A percentile compares a stretch with the other conserved stretches of the same genome.
Conservation (phyloP, 2,797 vertebrate genomes). For the Myiotriccus ornatus region DNA sequence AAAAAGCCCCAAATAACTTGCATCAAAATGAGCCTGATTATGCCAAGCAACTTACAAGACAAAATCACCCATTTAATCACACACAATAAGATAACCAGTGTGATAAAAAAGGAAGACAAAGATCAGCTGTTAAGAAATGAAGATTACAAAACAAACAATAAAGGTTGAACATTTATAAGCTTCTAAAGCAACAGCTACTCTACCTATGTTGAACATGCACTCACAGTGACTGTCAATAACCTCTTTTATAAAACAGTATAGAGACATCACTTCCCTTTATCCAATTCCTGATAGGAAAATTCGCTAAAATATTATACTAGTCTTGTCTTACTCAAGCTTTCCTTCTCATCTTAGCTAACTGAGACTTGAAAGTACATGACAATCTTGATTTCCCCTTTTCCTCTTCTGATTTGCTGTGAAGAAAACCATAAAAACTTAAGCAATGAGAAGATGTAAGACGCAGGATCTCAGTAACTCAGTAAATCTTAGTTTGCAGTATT, state of each 20-base stretch:
- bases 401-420: not conserved
- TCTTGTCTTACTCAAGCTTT: not conserved
- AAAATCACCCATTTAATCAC: not conserved
- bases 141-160: not conserved
- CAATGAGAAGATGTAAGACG: not conserved
- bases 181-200: not conserved
- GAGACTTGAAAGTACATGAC: not conserved
- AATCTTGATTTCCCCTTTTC: not conserved
- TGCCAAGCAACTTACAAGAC: not conserved
- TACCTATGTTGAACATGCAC: not conserved
- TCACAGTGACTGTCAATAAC: not conserved
- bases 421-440: not conserved
- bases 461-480: not conserved
- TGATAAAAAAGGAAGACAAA: not conserved
- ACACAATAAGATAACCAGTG: not conserved
- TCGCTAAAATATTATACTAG: not conserved
- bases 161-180: not conserved
- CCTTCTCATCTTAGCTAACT: not conserved
- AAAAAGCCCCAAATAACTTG: not conserved
- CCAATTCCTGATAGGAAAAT: not conserved
- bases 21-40: not conserved
- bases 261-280: not conserved
- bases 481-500: not conserved
- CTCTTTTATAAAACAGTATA: not conserved
- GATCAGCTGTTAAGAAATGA: not conserved